Evolutionary conservation across 1,140 invertebrate species (phyloP).

Genomic region (Drosophila busckii): DNA sequence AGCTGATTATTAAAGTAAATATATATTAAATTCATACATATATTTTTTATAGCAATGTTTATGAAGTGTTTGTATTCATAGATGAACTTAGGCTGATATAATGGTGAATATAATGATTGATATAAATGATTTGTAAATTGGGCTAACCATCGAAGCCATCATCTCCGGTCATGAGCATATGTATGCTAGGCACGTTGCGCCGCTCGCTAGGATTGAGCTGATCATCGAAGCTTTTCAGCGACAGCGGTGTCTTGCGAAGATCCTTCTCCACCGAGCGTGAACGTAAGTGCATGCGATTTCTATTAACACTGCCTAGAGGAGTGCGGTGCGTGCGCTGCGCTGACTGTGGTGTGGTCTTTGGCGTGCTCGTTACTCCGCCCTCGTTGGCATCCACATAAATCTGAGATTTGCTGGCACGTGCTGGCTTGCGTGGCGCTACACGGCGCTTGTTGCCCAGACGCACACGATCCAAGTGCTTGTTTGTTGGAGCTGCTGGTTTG

Average conservation of each 20-base stretch:
- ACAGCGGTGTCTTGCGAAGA: slow-evolving; percentile 33
- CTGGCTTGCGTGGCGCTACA: slow-evolving; percentile 47
- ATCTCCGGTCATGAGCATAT: slow-evolving; percentile 19
- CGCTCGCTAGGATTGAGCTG: slow-evolving; percentile 42
- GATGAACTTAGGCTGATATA: neutral
- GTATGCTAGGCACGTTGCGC: slow-evolving; percentile 18
- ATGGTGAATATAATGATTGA: slow-evolving; percentile 4
- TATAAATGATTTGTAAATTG: slow-evolving; percentile 16
- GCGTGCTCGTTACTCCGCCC: slow-evolving; percentile 15
- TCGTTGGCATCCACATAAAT: slow-evolving; percentile 53
- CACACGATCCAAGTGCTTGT: slow-evolving; percentile 71
- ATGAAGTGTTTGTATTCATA: neutral
- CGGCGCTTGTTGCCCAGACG: slow-evolving; percentile 53
- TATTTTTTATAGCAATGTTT: slow-evolving; percentile 3
- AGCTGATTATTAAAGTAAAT: slow-evolving; percentile 7
- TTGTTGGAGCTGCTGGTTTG: slow-evolving; percentile 19
- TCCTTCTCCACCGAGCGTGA: slow-evolving; percentile 57
- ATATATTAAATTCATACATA: neutral
- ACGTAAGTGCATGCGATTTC: slow-evolving; percentile 55
- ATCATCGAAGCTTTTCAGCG: slow-evolving; percentile 48
- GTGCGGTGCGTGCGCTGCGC: slow-evolving; percentile 41
- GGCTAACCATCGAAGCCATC: slow-evolving; percentile 17
- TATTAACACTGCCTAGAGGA: slow-evolving; percentile 62
- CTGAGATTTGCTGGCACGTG: slow-evolving; percentile 43
- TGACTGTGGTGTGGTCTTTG: slow-evolving; percentile 34